These are phyloP conservation scores for Odontomachus brunneus DNA, from an alignment of 1,140 invertebrate genomes.

Conservation along the genomic window DNA sequence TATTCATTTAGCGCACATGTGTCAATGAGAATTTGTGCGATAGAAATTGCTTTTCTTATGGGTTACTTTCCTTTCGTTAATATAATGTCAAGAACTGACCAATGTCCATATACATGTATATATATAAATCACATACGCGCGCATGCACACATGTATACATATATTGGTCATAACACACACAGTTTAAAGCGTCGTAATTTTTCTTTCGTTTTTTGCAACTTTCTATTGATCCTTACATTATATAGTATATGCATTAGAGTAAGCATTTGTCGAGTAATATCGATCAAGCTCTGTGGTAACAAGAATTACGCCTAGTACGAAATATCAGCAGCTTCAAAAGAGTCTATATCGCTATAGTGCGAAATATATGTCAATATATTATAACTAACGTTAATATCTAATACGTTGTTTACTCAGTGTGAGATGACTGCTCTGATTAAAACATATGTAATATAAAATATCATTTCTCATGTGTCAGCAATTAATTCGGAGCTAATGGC, in stretches of 20 bases:
- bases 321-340: slow-evolving; percentile 35
- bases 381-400: slow-evolving; percentile 24
- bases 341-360: slow-evolving; percentile 13
- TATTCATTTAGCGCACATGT: not conserved
- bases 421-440: not conserved
- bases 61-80: not conserved
- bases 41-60: slow-evolving; percentile 19
- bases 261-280: slow-evolving; percentile 28
- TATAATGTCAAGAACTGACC: slow-evolving; percentile 20
- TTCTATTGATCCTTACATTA: not conserved
- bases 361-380: slow-evolving; percentile 11
- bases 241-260: slow-evolving; percentile 21
- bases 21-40: slow-evolving; percentile 14
- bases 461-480: not conserved
- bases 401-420: slow-evolving; percentile 11
- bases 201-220: slow-evolving; percentile 6
- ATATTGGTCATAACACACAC: slow-evolving; percentile 12
- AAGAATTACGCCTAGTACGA: slow-evolving; percentile 38
- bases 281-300: slow-evolving; percentile 44
- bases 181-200: slow-evolving; percentile 21
- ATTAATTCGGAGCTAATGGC: slow-evolving; percentile 21
- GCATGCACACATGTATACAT: slow-evolving; percentile 20
- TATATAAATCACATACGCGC: slow-evolving; percentile 10
- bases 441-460: slow-evolving; percentile 22
- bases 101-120: slow-evolving; percentile 16